These are phyloP conservation scores for Tigriopus californicus DNA, from an alignment of 2,888 invertebrate species.

Conservation along the genomic window DNA sequence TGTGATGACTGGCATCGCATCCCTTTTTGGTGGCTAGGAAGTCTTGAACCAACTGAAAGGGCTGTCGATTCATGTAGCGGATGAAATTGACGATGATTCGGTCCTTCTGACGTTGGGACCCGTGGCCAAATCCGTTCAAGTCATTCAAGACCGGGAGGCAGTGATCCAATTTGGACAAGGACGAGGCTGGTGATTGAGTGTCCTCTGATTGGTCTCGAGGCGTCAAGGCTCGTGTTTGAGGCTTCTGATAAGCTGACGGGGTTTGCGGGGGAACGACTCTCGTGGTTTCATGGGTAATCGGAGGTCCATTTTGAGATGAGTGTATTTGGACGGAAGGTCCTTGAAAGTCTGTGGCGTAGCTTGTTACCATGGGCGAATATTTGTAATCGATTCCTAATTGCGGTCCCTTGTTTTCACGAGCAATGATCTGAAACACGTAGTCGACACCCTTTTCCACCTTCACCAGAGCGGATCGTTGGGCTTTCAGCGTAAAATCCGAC, in stretches of 20 bases:
- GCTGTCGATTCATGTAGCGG: constrained; percentile 1
- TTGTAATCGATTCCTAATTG: constrained; percentile 10
- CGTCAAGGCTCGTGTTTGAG: neutral
- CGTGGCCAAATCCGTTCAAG: too few species aligned
- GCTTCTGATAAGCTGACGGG: neutral
- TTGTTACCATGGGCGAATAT: neutral
- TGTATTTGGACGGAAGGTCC: too few species aligned
- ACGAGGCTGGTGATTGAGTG: too few species aligned
- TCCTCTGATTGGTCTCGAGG: too few species aligned
- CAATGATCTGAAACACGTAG: constrained; percentile 14
- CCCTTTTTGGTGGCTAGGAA: neutral
- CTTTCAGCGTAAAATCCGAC: constrained; percentile 12
- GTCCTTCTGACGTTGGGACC: neutral
- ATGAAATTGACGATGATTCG: neutral
- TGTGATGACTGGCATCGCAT: neutral
- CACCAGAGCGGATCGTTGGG: neutral
- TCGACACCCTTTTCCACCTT: neutral
- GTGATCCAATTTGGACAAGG: too few species aligned
- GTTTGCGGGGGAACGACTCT: too few species aligned
- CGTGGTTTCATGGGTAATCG: too few species aligned
- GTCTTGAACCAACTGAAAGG: neutral
- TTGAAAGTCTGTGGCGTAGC: neutral
- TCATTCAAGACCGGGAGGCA: too few species aligned
- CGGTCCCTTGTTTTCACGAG: constrained; percentile 11
- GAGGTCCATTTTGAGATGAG: too few species aligned